A percentile compares a stretch with the other conserved stretches of the same genome.
Evolutionary conservation across 2,113 vertebrate genomes (phyloP).

Genomic region (Gallinago media): DNA sequence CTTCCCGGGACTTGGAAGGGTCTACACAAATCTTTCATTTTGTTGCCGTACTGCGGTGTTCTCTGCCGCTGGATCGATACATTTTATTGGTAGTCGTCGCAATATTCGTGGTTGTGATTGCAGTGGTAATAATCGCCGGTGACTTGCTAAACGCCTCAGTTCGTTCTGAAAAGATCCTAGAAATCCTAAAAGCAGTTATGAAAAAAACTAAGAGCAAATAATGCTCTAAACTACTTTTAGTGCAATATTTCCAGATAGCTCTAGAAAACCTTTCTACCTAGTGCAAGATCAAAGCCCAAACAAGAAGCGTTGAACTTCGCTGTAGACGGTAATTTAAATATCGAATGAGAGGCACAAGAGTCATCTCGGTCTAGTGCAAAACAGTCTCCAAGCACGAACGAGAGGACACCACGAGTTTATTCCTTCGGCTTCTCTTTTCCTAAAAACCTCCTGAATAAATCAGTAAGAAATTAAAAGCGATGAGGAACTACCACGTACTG

Average conservation of each 20-base stretch:
- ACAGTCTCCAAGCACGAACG: neutral
- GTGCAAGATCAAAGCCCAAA: neutral
- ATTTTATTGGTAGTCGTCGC: neutral
- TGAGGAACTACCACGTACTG: neutral
- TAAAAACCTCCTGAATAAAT: neutral
- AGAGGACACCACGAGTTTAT: neutral
- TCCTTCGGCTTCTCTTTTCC: neutral
- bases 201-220: neutral
- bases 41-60: neutral
- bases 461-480: neutral
- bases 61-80: neutral
- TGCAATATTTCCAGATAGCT: neutral
- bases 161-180: neutral
- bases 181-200: neutral
- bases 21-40: neutral
- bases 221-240: neutral
- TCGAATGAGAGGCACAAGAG: neutral
- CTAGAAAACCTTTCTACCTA: neutral
- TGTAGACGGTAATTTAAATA: neutral
- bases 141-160: neutral
- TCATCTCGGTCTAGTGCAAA: neutral
- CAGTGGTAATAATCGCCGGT: fast-evolving
- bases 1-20: neutral
- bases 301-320: neutral
- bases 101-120: neutral